Evolutionary conservation across 1,140 invertebrate genomes (phyloP).

Genomic region (Drepana arcuata): DNA sequence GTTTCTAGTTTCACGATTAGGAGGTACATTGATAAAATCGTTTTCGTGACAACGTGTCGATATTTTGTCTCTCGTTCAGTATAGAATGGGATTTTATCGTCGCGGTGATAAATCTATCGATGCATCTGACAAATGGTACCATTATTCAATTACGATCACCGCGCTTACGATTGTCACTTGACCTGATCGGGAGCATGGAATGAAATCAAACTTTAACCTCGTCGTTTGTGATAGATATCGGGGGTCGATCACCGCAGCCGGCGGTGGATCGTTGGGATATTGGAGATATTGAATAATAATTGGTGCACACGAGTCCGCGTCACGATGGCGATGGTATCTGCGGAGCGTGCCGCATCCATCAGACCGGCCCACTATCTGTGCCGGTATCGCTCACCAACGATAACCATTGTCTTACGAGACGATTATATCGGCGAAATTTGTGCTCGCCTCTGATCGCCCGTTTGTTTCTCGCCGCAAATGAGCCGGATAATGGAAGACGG

Average conservation of each 20-base stretch:
- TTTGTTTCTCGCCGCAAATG: conserved; percentile 64
- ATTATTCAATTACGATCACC: conserved; percentile 48
- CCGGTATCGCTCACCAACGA: conserved; percentile 47
- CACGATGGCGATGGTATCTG: conserved; percentile 59
- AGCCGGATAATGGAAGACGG: conserved; percentile 47
- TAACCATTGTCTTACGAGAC: conserved; percentile 59
- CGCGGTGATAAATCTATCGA: conserved; percentile 28
- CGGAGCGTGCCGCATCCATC: conserved; percentile 61
- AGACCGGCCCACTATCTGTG: conserved; percentile 38
- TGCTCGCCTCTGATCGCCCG: conserved; percentile 46
- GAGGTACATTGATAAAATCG: conserved; percentile 7
- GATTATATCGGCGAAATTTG: conserved; percentile 64
- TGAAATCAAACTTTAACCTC: conserved; percentile 31
- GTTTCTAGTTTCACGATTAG: conserved; percentile 1
- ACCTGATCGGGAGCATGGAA: conserved; percentile 27
- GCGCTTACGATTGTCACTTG: conserved; percentile 42
- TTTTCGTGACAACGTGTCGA: conserved; percentile 3
- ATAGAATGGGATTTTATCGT: conserved; percentile 8
- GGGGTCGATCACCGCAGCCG: conserved; percentile 26
- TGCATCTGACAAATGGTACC: conserved; percentile 26
- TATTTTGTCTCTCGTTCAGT: conserved; percentile 10
- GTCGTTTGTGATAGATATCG: conserved; percentile 34
- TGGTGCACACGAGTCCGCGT: conserved; percentile 49
- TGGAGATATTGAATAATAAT: conserved; percentile 63
- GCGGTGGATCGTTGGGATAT: conserved; percentile 19